A percentile compares a stretch with the other conserved stretches of the same genome.
phyloP scores from a whole-genome alignment of 2,797 vertebrate genomes.

The Thamnophis elegans region DNA sequence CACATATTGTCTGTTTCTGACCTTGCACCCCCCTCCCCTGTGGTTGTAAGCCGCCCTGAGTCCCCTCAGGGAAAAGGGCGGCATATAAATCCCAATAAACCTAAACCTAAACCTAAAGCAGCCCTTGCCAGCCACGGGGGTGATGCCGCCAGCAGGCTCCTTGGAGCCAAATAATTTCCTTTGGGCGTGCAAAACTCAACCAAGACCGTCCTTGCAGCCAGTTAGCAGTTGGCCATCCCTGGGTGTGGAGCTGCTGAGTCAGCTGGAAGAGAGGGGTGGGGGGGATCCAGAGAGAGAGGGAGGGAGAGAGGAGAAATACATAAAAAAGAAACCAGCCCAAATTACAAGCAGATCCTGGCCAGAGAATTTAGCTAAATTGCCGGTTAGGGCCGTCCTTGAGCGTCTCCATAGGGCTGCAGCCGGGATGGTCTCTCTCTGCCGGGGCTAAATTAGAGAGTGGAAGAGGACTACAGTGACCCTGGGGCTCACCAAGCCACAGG shows the following conservation, averaged over 20 bases:
- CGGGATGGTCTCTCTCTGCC: slow-evolving; percentile 16
- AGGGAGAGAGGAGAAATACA: background rate
- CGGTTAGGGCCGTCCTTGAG: slow-evolving; percentile 59
- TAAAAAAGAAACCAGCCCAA: slow-evolving; percentile 40
- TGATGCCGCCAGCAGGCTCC: background rate
- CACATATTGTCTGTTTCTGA: no score
- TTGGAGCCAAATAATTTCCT: background rate
- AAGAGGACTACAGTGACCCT: background rate
- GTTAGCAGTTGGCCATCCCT: background rate
- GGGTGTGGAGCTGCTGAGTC: slow-evolving; percentile 40
- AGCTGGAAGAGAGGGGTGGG: slow-evolving; percentile 30
- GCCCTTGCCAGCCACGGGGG: background rate
- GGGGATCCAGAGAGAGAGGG: slow-evolving; percentile 36
- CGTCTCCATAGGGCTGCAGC: background rate
- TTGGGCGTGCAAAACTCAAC: background rate
- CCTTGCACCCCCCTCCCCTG: no score
- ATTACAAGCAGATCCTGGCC: slow-evolving; percentile 76
- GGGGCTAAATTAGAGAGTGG: slow-evolving; percentile 56
- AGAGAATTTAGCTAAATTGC: slow-evolving; percentile 55
- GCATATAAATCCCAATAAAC: no score
- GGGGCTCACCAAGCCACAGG: background rate
- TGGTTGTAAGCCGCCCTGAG: no score
- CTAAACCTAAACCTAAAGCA: no score
- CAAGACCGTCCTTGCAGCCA: rapidly evolving
- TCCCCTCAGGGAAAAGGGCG: no score